These are phyloP conservation scores for Montipora cactus DNA, from an alignment of 64 coral and sea anemone genomes.

Conservation along the genomic window DNA sequence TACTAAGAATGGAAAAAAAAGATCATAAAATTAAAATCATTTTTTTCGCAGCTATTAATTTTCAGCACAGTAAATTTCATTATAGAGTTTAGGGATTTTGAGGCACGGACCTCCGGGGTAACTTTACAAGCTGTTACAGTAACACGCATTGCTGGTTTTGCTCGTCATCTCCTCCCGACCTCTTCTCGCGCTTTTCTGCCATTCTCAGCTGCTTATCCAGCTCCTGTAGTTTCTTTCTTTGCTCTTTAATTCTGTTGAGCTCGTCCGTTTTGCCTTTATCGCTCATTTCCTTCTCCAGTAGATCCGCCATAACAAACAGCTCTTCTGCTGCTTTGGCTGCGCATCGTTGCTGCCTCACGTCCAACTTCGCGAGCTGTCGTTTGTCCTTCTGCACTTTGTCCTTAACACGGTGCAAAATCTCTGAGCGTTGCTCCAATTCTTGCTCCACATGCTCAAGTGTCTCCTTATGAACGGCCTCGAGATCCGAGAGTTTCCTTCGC, in stretches of 20 bases:
- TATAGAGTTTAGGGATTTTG: neutral
- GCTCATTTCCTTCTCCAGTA: conserved; percentile 97
- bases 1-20: neutral
- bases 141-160: conserved; percentile 67
- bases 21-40: neutral
- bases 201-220: conserved; percentile 94
- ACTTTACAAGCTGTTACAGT: neutral
- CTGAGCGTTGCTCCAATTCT: conserved; percentile 86
- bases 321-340: conserved; percentile 95
- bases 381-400: conserved; percentile 99
- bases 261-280: conserved; percentile 96
- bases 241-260: conserved; percentile 93
- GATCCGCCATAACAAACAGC: conserved; percentile 94
- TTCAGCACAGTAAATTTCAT: neutral
- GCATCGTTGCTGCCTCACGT: conserved; percentile 92
- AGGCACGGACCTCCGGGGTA: neutral
- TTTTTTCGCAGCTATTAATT: neutral
- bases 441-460: conserved; percentile 90
- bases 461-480: conserved; percentile 95
- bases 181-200: conserved; percentile 78
- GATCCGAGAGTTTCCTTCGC: conserved; percentile 75
- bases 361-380: conserved; percentile 87
- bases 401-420: conserved; percentile 92
- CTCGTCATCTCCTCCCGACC: conserved; percentile 78
- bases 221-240: conserved; percentile 91